A percentile compares a stretch with the other conserved stretches of the same genome.
Evolutionary conservation across 2,888 invertebrate genomes (phyloP).

Genomic region (Tholera decimalis): DNA sequence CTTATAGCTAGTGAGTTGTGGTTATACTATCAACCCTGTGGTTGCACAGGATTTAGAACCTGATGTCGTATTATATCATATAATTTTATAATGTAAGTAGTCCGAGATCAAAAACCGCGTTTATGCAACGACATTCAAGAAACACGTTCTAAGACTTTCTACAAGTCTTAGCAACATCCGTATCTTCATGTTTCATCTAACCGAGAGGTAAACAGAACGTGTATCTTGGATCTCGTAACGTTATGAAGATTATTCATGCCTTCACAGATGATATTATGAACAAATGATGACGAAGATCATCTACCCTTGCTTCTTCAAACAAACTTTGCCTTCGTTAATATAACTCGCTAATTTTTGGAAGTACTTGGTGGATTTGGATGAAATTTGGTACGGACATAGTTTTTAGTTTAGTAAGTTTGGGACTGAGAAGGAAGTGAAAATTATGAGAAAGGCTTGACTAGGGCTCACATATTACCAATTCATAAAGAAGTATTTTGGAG

Average conservation of each 20-base stretch:
- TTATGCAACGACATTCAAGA: constrained; percentile 26
- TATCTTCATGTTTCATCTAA: constrained; percentile 59
- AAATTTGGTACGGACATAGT: too few species aligned
- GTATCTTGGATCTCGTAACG: constrained; percentile 49
- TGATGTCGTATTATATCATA: not conserved
- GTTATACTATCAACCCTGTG: not conserved
- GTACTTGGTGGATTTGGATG: too few species aligned
- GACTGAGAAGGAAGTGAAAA: too few species aligned
- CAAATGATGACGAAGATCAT: too few species aligned
- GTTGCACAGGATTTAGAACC: not conserved
- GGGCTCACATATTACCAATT: too few species aligned
- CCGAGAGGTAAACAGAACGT: constrained; percentile 53
- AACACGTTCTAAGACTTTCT: constrained; percentile 56
- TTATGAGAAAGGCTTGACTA: too few species aligned
- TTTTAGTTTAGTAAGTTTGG: too few species aligned
- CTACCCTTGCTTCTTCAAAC: too few species aligned
- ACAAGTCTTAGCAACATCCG: constrained; percentile 40
- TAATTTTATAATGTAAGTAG: not conserved
- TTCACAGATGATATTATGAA: constrained; percentile 10
- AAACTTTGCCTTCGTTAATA: too few species aligned
- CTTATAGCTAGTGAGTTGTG: too few species aligned
- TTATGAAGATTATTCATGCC: constrained; percentile 43
- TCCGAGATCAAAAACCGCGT: constrained; percentile 39
- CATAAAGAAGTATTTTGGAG: too few species aligned
- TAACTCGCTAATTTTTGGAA: too few species aligned